phyloP scores from a whole-genome alignment of 2,113 vertebrate species.

The Strix aluco region DNA sequence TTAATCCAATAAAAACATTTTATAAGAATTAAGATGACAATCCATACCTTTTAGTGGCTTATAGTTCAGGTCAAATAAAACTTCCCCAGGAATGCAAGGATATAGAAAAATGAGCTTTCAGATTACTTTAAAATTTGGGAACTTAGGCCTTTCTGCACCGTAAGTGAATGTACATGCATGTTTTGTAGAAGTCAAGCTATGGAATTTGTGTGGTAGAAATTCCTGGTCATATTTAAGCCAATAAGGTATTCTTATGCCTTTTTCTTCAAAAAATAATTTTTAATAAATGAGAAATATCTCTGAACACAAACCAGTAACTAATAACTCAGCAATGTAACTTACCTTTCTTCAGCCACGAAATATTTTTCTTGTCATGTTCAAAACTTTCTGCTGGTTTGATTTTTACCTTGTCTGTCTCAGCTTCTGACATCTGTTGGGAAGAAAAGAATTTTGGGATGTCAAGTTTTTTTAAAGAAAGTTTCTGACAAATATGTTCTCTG shows the following conservation, averaged over 20 bases:
- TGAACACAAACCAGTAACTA: background rate
- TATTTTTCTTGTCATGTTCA: conserved; percentile 79
- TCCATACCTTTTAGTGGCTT: background rate
- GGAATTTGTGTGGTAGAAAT: background rate
- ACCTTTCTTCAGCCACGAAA: conserved; percentile 80
- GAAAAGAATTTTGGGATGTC: conserved; percentile 53
- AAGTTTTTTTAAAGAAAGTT: conserved; percentile 39
- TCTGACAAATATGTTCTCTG: conserved; percentile 20
- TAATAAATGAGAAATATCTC: background rate
- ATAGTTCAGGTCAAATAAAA: background rate
- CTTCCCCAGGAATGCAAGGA: background rate
- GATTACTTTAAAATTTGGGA: background rate
- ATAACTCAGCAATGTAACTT: conserved; percentile 33
- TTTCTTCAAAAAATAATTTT: background rate
- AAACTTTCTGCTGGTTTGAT: conserved; percentile 71
- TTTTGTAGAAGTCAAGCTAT: background rate
- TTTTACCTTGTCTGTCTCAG: conserved; percentile 73
- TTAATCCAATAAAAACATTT: background rate
- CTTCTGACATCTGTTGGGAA: conserved; percentile 79
- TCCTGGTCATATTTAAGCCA: background rate
- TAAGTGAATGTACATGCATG: background rate
- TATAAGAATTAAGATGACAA: background rate
- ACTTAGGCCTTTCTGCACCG: background rate
- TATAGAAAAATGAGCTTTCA: background rate
- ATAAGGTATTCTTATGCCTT: background rate